Conservation (phyloP, 2,113 vertebrate genomes). For the Hirundichthys speculiger region DNA sequence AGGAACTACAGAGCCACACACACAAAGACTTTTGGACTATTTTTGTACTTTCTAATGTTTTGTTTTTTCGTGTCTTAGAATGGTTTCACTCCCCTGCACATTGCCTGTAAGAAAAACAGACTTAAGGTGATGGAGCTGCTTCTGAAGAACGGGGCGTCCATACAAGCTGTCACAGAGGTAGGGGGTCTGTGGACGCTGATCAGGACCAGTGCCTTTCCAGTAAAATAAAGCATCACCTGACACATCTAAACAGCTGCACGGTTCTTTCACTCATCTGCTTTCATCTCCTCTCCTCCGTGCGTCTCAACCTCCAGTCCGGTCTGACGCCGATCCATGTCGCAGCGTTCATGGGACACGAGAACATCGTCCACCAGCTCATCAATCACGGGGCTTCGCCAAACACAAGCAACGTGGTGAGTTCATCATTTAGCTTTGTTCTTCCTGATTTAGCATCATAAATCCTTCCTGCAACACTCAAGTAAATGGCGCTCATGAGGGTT, state of each 20-base stretch:
- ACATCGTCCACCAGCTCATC: conserved; percentile 96
- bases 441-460: background rate
- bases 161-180: conserved; percentile 98
- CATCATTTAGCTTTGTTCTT: background rate
- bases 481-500: too few species aligned
- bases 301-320: conserved; percentile 84
- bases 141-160: conserved; percentile 95
- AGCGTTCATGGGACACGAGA: conserved; percentile 98
- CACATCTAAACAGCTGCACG: too few species aligned
- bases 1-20: conserved; percentile 7
- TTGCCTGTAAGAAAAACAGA: conserved; percentile 98
- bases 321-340: conserved; percentile 98
- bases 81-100: conserved; percentile 98
- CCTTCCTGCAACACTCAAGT: background rate
- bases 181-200: background rate
- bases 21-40: conserved; percentile 9
- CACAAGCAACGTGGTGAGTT: conserved; percentile 95
- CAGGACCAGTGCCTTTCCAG: too few species aligned
- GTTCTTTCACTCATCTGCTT: too few species aligned
- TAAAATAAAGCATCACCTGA: too few species aligned
- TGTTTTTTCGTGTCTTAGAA: conserved; percentile 80
- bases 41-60: background rate
- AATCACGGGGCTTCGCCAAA: conserved; percentile 95
- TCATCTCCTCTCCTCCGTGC: background rate
- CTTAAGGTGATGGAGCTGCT: conserved; percentile 99